Base-by-base conservation (phyloP, 2,113 vertebrate species). In the Eclectus roratus region DNA sequence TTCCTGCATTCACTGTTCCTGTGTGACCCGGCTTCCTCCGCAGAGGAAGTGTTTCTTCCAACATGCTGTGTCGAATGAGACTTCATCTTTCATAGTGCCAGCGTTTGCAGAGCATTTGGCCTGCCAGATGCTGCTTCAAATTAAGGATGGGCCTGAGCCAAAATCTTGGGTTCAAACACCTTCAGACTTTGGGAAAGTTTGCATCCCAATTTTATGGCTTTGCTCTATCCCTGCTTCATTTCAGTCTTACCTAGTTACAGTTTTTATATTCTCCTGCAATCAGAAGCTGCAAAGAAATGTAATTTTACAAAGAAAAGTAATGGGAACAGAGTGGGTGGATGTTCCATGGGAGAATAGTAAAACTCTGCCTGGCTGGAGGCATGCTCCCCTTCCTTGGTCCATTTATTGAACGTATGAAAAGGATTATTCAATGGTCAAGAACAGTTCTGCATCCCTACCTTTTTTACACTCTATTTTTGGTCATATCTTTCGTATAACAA, bases 71-170 rank as follows among this genome's bases (percentile, higher is more conserved):
- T 87, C 63, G 1, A 69, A 37, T 25, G 95, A 88, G 89, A 72
- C 72, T 73, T 79, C 65, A 66, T 88, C 61, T 35, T 86, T 78
- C 95, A 50, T 4, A 18, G 89, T 85, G 93, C 92, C 94, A 92
- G 92, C 16, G 4, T 73, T 80, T 87, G 77, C 66, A 84, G 76
- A 94, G 88, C 85, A 85, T 85, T 95, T 96, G 94, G 93, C 61
- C 49, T 94, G 94, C 86, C 95, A 95, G 95, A 95, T 91, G 89
- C 90, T 89, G 91, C 80, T 97, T 96, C 88, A 91, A 90, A 96
- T 95, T 94, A 94, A 69, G 83, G 79, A 74, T 70, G 69, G 68
- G 71, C 70, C 64, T 49, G 92, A 96, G 96, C 96, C 96, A 96
- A 96, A 94, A 89, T 78, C 65, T 90, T 68, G 83, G 88, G 77